Conservation (phyloP, 2,113 vertebrate genomes). For the Pelecanus crispus region DNA sequence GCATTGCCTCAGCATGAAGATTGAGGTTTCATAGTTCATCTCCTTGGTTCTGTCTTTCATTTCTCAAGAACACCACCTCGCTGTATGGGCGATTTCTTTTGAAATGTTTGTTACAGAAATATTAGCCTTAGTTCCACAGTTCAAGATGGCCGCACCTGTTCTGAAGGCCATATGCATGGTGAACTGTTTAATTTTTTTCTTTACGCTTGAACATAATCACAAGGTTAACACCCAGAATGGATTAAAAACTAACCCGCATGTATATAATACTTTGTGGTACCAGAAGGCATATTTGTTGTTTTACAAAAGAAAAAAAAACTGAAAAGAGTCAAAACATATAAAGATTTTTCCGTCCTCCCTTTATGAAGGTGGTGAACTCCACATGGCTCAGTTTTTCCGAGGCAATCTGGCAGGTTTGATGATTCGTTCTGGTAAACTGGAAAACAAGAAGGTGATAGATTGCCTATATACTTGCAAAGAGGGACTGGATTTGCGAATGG, state of each 20-base stretch:
- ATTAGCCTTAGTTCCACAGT: not conserved
- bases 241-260: conserved; percentile 90
- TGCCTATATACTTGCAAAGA: conserved; percentile 98
- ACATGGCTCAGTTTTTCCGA: conserved; percentile 92
- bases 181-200: conserved; percentile 9
- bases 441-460: conserved; percentile 96
- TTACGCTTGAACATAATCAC: conserved; percentile 40
- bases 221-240: conserved; percentile 60
- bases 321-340: accelerated
- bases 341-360: not conserved
- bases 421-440: conserved; percentile 89
- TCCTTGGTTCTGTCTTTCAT: not conserved
- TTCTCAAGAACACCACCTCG: not conserved
- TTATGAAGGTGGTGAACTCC: conserved; percentile 80
- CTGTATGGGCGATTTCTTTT: not conserved
- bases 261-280: conserved; percentile 31
- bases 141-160: not conserved
- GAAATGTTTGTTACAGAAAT: not conserved
- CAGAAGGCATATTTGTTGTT: not conserved
- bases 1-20: not conserved
- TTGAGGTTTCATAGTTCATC: not conserved
- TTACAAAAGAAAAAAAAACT: not conserved
- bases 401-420: conserved; percentile 92
- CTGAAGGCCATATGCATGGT: conserved; percentile 74
- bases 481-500: conserved; percentile 86